Base-by-base conservation (phyloP, 2,797 vertebrate species). In the Margarornis squamiger region DNA sequence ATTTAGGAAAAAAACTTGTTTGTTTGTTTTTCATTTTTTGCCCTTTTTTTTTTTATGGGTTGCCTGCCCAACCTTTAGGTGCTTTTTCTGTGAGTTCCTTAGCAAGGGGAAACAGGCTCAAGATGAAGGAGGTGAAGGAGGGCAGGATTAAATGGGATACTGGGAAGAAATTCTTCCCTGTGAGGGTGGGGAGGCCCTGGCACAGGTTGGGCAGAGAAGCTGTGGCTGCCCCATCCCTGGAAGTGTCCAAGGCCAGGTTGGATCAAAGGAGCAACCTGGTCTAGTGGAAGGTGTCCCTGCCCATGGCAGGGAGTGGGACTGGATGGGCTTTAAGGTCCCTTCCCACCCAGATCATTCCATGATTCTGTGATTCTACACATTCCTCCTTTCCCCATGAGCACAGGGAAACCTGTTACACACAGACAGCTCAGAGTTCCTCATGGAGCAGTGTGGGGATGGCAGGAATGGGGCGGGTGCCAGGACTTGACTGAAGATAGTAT, bases 131-230 rank as follows among this genome's bases (percentile, higher is more conserved):
- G 10, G 39, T 22, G 20, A 29, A 61, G 38, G 38, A 49, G 63
- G 9, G 6, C 71, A 63, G 49, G 36, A 26, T 0, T 32, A 0
- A 65, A 6, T 65, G 43, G 38, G 49, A 63, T 21, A 1, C 30
- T n/a, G 13, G 57, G 43, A 0, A 51, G 43, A 3, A 70, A 76
- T 49, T 75, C 0, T 24, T 62, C 0, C 0, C 48, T 75, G 36
- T 0, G 1, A 70, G 34, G 30, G 32, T 36, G 77, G 30, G 8
- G 0, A 81, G 61, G 55, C 77, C 62, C 77, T 81, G 77, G 48
- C 54, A 13, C 46, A 66, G 68, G 38, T 24, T 73, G 27, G 19
- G 29, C 52, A 80, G 76, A 80, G 68, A 14, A 74, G 76, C 85
- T 87, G 75, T 9, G 85, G 66, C 58, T 87, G 52, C 26, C 38